Evolutionary conservation across 1,140 invertebrate species (phyloP), one percentile per base, ranked within the genome.

Genomic region (Eciton burchellii): DNA sequence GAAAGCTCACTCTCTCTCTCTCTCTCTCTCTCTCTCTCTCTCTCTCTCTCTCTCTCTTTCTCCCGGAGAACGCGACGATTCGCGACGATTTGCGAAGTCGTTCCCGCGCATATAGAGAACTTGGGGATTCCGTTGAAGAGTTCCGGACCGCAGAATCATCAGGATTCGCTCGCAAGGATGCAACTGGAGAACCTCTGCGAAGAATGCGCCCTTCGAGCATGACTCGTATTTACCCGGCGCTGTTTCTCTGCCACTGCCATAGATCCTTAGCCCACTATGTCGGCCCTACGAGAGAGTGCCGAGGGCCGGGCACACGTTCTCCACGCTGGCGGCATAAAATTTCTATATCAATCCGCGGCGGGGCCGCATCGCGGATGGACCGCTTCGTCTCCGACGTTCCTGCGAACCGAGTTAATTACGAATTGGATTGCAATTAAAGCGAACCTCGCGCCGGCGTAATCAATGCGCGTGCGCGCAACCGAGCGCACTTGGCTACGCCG

Each of bases 151-250:
- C 35, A 54, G 47, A 43, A 49, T 81, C 43, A 52, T 47, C 77
- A 35, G 29, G 52, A 60, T 26, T 43, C 24, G 16, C n/a, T 14
- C 68, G 14, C 56, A 9, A 47, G 70, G 71, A 76, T 45, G 43
- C 60, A 57, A 66, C 77, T 71, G 87, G 88, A 91, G 89, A 91
- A 88, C 85, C 89, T 88, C 85, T 90, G 90, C 85, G 82, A 86
- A 86, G 90, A 91, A 91, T 91, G 90, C 86, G 86, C 89, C 88
- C 83, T 87, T 60, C 76, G 82, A 89, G 90, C 89, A 91, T 91
- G 90, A 91, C 90, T 91, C 84, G 89, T 90, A 90, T 91, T 90
- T 88, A 89, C 89, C 72, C 59, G 87, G 65, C 73, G 82, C 41
- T 66, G 84, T 85, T 88, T 84, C 83, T 86, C 73, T 74, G 82